Conservation (phyloP, 2,113 vertebrate genomes). For the Coregonus clupeaformis region DNA sequence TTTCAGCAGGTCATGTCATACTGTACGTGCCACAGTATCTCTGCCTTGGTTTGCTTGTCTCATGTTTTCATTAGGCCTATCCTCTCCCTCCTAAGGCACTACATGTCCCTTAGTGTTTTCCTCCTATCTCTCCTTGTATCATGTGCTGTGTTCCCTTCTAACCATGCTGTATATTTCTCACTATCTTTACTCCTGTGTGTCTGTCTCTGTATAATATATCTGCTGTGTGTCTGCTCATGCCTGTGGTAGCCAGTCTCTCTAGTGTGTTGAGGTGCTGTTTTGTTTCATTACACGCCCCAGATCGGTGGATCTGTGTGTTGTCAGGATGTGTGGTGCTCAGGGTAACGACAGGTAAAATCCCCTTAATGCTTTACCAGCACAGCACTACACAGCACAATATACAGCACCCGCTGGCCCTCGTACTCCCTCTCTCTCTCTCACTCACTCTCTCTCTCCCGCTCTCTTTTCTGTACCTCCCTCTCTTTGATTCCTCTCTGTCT, state of each 20-base stretch:
- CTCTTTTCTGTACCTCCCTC: no score
- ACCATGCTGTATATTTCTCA: conserved; percentile 21
- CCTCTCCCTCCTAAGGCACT: conserved; percentile 2
- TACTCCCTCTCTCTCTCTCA: conserved; percentile 11
- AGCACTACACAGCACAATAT: conserved; percentile 19
- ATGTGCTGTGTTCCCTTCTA: conserved; percentile 33
- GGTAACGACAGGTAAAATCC: conserved; percentile 70
- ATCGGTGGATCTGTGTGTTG: conserved; percentile 73
- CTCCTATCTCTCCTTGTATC: conserved; percentile 28
- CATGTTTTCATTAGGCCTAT: conserved; percentile 20
- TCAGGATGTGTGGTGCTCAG: conserved; percentile 69
- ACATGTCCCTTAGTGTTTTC: conserved; percentile 18
- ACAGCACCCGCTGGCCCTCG: conserved; percentile 23
- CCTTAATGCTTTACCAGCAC: conserved; percentile 34
- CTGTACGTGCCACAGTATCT: conserved; percentile 16
- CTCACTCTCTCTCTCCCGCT: conserved; percentile 4
- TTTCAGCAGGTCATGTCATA: conserved; percentile 31
- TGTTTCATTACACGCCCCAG: conserved; percentile 71
- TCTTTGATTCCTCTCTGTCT: neutral
- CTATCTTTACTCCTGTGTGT: neutral
- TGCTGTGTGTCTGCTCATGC: conserved; percentile 20
- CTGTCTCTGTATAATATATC: neutral
- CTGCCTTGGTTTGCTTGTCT: conserved; percentile 35
- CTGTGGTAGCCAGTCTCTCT: conserved; percentile 21
- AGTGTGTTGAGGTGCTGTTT: conserved; percentile 61